Percentiles rank a stretch among this genome's conserved stretches.
Evolutionary conservation across 2,797 vertebrate species (phyloP).

Genomic region (Mareca penelope): DNA sequence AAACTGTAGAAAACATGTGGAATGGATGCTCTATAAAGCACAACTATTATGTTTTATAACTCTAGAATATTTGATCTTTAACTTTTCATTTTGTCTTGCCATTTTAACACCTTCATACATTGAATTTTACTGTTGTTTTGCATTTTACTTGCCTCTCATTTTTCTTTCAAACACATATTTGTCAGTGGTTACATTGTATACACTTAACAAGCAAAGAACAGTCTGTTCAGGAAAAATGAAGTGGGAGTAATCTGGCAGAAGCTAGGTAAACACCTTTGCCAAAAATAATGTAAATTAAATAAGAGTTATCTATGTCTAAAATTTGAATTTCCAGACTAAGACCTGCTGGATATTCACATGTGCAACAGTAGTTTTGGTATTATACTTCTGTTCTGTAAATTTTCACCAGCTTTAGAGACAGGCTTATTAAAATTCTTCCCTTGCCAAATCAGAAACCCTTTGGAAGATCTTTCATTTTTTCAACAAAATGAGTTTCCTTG

Average conservation of each 20-base stretch:
- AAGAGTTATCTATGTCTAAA: neutral
- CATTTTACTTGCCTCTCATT: neutral
- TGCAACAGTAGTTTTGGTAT: neutral
- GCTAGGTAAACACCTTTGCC: neutral
- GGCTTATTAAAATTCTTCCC: neutral
- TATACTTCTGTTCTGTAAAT: neutral
- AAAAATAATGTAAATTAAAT: neutral
- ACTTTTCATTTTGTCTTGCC: neutral
- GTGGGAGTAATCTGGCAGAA: neutral
- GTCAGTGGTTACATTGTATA: neutral
- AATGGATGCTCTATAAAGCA: neutral
- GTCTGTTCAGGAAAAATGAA: neutral
- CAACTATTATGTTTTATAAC: neutral
- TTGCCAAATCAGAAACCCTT: neutral
- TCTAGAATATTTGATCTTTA: neutral
- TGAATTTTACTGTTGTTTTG: neutral
- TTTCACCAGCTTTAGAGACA: neutral
- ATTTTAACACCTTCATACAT: neutral
- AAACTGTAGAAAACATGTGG: neutral
- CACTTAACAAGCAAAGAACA: neutral
- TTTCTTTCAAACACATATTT: neutral
- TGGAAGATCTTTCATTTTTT: neutral
- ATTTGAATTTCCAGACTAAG: neutral
- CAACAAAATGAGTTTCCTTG: neutral
- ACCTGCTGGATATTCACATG: neutral